Conservation (phyloP, 1,140 invertebrate genomes). For the Harlomillsia oculata region DNA sequence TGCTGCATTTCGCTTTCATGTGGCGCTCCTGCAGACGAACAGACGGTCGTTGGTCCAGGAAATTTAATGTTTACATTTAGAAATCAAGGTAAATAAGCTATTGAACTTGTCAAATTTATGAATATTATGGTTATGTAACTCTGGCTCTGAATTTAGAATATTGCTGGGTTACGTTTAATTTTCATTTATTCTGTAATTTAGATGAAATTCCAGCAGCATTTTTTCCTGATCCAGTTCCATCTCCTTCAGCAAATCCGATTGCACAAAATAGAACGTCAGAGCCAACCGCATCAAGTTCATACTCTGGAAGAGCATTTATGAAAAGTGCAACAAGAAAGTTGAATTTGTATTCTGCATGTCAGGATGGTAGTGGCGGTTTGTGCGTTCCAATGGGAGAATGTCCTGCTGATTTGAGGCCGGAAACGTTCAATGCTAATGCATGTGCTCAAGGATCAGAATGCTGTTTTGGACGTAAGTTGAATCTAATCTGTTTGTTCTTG, state of each 20-base stretch:
- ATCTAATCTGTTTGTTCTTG: not conserved
- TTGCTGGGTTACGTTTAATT: not conserved
- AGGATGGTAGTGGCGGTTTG: constrained; percentile 28
- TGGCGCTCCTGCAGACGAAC: no score
- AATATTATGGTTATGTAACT: no score
- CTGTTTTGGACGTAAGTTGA: constrained; percentile 22
- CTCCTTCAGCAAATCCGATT: not conserved
- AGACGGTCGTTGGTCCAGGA: no score
- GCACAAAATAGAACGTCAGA: no score
- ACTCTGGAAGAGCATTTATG: no score
- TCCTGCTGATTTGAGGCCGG: constrained; percentile 9
- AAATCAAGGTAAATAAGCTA: constrained; percentile 1
- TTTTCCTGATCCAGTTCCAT: not conserved
- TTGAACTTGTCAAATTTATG: not conserved
- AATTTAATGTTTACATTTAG: constrained; percentile 5
- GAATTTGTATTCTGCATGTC: constrained; percentile 4
- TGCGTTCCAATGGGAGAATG: constrained; percentile 24
- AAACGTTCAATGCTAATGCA: not conserved
- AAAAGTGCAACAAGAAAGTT: not conserved
- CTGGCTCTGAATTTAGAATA: not conserved
- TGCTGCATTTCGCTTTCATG: no score
- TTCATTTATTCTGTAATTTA: not conserved
- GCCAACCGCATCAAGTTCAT: no score
- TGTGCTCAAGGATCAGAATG: constrained; percentile 21
- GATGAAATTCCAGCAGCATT: constrained; percentile 23